Conservation (phyloP, 2,797 vertebrate species). For the Danio kyathit region DNA sequence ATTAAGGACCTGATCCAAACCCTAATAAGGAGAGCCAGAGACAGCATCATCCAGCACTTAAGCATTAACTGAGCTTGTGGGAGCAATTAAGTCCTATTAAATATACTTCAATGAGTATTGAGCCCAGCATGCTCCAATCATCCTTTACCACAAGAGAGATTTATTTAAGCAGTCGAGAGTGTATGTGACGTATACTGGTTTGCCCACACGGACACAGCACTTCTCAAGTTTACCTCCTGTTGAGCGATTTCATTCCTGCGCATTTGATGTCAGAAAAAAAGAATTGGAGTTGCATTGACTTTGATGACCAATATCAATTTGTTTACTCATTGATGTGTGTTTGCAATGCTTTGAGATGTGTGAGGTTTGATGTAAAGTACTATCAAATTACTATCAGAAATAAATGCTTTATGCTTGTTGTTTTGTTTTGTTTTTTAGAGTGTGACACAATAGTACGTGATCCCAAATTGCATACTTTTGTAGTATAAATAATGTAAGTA, state of each 20-base stretch:
- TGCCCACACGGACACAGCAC: not conserved
- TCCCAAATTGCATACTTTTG: too few species aligned
- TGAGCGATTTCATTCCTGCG: conserved; percentile 11
- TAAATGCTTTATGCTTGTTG: not conserved
- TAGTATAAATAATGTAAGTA: too few species aligned
- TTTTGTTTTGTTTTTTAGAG: not conserved
- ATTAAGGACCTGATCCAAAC: conserved; percentile 32
- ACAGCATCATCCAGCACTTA: conserved; percentile 45
- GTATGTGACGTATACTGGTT: not conserved
- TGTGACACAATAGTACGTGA: not conserved
- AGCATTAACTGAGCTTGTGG: conserved; percentile 51
- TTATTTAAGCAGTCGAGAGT: conserved; percentile 20
- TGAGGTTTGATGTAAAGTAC: not conserved
- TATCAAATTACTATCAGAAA: too few species aligned
- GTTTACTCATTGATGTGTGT: not conserved
- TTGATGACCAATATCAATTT: not conserved
- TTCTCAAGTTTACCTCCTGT: not conserved
- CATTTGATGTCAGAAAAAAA: not conserved
- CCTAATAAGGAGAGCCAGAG: conserved; percentile 24
- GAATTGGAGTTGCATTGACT: not conserved
- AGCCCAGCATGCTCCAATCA: conserved; percentile 51
- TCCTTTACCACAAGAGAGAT: conserved; percentile 49
- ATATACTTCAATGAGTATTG: conserved; percentile 51
- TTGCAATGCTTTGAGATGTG: not conserved
- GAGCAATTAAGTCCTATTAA: conserved; percentile 59